Conservation (phyloP, 2,113 vertebrate species). For the Podilymbus podiceps region DNA sequence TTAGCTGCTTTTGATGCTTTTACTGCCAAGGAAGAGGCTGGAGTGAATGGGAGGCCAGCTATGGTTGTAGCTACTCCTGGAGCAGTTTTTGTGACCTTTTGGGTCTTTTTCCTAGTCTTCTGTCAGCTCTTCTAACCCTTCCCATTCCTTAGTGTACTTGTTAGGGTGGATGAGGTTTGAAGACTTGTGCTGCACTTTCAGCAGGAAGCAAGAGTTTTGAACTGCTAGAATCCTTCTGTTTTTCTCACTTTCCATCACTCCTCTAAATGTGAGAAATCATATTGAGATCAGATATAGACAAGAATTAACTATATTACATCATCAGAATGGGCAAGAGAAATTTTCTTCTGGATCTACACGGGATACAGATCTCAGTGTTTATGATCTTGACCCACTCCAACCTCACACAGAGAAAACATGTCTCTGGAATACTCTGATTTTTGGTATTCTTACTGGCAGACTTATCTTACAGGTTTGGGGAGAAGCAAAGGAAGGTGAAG, state of each 20-base stretch:
- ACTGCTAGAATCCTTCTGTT: neutral
- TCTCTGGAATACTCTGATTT: neutral
- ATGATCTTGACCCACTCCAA: neutral
- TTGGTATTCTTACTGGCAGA: neutral
- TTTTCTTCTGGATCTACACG: neutral
- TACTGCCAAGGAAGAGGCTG: neutral
- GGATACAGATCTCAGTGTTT: neutral
- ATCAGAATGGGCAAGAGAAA: neutral
- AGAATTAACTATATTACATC: neutral
- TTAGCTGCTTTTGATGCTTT: neutral
- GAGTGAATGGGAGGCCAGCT: neutral
- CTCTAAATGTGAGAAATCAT: neutral
- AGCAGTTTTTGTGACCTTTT: neutral
- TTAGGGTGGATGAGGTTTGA: neutral
- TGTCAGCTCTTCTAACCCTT: neutral
- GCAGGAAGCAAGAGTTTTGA: neutral
- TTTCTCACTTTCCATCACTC: neutral
- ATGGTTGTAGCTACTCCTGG: neutral
- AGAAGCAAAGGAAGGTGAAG: neutral
- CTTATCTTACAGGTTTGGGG: neutral
- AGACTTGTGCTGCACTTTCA: neutral
- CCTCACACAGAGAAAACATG: neutral
- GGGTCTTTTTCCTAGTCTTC: neutral
- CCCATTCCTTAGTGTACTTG: neutral
- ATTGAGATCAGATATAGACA: neutral